Evolutionary conservation across 1,140 invertebrate species (phyloP), one percentile per base, ranked within the genome.

Genomic region (Samia ricini): DNA sequence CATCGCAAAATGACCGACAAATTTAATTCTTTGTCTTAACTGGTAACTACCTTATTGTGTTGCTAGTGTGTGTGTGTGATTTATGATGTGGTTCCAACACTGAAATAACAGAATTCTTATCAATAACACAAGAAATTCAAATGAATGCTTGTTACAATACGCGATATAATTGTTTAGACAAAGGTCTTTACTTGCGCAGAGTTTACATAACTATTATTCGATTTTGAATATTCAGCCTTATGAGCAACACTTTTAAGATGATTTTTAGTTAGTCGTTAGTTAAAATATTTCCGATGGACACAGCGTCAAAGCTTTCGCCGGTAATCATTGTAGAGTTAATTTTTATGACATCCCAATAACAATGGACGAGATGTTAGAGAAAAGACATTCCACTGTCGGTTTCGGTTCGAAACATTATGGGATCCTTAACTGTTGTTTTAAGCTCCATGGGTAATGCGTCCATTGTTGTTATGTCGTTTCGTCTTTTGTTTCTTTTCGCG

Each of bases 91-190:
- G 80, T 81, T 77, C 77, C 77, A 73, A 85, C 81, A 85, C 79
- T 78, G 77, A 81, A 62, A 61, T 71, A 80, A 84, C 85, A 87
- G 85, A 85, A 80, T 79, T 66, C 64, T 69, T 72, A 76, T 86
- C 80, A 85, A 88, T 81, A 84, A 80, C 79, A 84, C 79, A 85
- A 88, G 82, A 76, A 82, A 85, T 79, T 79, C 71, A 85, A 88
- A 89, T 87, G 86, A 87, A 82, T 81, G 76, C 71, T 72, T 72
- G 67, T 74, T 82, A 89, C 86, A 87, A 87, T 85, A 79, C 80
- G 74, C 64, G 59, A 72, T 75, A 76, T 89, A 87, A 87, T 89
- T 89, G 86, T 89, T 89, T 87, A 87, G 83, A 87, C 83, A 89
- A 88, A 79, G 64, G 67, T 56, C 8, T 60, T 33, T 23, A 23